Evolutionary conservation across 1,140 invertebrate genomes (phyloP), one percentile per base, ranked within the genome.

Genomic region (Ceratitis capitata): DNA sequence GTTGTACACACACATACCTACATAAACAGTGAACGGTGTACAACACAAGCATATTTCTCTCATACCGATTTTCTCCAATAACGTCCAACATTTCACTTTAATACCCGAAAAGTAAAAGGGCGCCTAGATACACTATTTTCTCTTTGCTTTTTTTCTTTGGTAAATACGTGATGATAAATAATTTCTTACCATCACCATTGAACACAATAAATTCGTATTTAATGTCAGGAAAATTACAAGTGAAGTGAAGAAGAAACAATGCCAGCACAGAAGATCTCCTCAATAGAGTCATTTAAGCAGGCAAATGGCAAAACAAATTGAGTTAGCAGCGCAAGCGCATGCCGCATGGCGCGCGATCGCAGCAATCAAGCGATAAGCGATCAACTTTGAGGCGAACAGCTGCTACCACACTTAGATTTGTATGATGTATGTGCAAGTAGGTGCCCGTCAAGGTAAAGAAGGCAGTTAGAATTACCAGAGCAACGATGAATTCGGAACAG

Each of bases 221-320:
- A 35, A 69, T 35, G 61, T 14, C 10, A 3, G 29, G 58, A 14
- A 61, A 61, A 61, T 61, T 32, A 61, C 61, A 69, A 69, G 61
- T 69, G 39, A 69, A 69, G 32, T 32, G 32, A 32, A 69, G 61
- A 10, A 69, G 61, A n/a, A 69, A 32, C 26, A 69, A 35, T 69
- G 29, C 26, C 19, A 35, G 51, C 51, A 19, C 14, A 53, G 51
- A 53, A 69, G 61, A 39, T 69, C 32, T 12, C 32, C 61, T 39
- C 61, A 69, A 69, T 69, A 69, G 39, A 69, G 61, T 39, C 61
- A 69, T 69, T 69, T 69, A 69, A 69, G 12, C 61, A 32, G 14
- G 32, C 61, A 39, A 69, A 69, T 35, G 61, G 61, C 16, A 32
- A 39, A 69, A 16, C 61, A 69, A 69, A 69, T 69, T 69, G 32